phyloP scores from a whole-genome alignment of 2,113 vertebrate genomes.

The Elachura formosa region DNA sequence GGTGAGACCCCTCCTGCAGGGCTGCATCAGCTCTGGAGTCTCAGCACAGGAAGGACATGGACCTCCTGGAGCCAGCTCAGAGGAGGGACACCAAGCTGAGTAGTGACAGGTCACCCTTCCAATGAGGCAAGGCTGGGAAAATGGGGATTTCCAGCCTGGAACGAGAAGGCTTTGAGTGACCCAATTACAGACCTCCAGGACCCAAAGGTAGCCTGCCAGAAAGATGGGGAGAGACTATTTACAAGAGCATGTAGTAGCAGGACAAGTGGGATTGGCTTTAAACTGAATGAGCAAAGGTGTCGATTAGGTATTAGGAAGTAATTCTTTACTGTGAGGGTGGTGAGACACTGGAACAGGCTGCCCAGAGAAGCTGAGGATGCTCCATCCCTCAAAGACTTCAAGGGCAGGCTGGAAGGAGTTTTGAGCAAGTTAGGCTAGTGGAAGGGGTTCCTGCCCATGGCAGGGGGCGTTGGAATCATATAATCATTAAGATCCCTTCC shows the following conservation, averaged over 20 bases:
- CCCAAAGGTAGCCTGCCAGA: neutral
- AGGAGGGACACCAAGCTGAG: neutral
- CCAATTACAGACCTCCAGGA: neutral
- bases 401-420: neutral
- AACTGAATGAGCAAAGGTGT: neutral
- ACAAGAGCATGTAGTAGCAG: neutral
- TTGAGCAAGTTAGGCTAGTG: neutral
- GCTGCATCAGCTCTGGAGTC: neutral
- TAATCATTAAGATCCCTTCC: neutral
- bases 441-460: neutral
- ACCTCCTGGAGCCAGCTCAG: rapidly evolving
- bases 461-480: neutral
- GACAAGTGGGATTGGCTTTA: neutral
- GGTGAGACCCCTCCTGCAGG: neutral
- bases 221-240: neutral
- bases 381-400: too few relatives aligned
- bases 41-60: neutral
- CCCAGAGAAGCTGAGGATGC: neutral
- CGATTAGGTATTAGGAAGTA: neutral
- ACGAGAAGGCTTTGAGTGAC: neutral
- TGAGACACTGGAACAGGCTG: neutral
- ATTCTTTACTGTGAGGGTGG: neutral
- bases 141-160: neutral
- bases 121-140: neutral
- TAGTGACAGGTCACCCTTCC: neutral